These are phyloP conservation scores for Heliconius cydno DNA, from an alignment of 2,888 invertebrate genomes.

Conservation along the genomic window DNA sequence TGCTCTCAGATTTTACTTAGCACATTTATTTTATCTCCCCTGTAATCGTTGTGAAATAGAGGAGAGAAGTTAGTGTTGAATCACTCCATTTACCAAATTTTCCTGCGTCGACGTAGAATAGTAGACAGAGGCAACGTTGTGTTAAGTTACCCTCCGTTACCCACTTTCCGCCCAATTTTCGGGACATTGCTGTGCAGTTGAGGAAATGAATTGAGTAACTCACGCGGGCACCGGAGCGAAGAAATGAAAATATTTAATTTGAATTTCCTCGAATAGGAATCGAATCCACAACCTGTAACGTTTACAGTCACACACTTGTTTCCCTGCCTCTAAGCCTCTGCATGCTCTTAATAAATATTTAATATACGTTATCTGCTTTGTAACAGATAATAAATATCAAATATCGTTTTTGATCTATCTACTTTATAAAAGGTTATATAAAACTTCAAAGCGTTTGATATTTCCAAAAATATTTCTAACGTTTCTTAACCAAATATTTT, in stretches of 20 bases:
- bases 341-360: neutral
- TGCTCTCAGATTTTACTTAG: neutral
- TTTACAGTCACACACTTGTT: no score
- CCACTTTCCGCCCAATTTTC: no score
- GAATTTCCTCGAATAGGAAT: no score
- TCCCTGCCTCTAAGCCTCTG: no score
- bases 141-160: neutral
- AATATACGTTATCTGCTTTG: neutral
- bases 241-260: no score
- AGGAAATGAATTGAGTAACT: no score
- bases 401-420: neutral
- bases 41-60: neutral
- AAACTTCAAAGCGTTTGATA: slow-evolving; percentile 1
- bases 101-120: neutral
- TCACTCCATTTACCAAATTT: neutral
- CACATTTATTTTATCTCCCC: neutral
- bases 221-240: no score
- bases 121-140: neutral
- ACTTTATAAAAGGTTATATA: neutral
- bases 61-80: neutral
- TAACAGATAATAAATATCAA: neutral
- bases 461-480: neutral
- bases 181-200: no score
- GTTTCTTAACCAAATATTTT: neutral
- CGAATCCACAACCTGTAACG: no score